These are phyloP conservation scores for Scaptomyza tumidula DNA, from an alignment of 2,888 invertebrate species.

Conservation along the genomic window DNA sequence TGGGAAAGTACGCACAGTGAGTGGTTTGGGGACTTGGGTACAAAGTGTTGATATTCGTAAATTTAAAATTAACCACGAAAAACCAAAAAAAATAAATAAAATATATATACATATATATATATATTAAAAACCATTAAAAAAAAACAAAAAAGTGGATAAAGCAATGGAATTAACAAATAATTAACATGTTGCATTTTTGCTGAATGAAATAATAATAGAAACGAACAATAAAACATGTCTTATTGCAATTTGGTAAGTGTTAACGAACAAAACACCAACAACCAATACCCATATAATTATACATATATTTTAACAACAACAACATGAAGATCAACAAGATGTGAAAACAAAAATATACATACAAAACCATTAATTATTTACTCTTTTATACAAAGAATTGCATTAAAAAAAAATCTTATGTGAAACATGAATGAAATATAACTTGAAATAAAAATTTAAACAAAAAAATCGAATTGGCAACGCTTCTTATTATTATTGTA, in stretches of 20 bases:
- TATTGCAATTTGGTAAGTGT: conserved; percentile 71
- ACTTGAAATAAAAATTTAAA: conserved; percentile 78
- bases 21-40: conserved; percentile 34
- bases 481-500: conserved; percentile 19
- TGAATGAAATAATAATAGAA: conserved; percentile 50
- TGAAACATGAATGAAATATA: conserved; percentile 83
- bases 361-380: conserved; percentile 77
- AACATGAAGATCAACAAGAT: conserved; percentile 62
- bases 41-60: conserved; percentile 62
- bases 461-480: conserved; percentile 62
- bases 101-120: conserved; percentile 16
- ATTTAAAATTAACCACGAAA: conserved; percentile 54
- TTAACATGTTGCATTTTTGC: conserved; percentile 77
- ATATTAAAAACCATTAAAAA: conserved; percentile 15
- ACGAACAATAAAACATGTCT: conserved; percentile 46
- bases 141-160: conserved; percentile 49
- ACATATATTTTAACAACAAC: conserved; percentile 68
- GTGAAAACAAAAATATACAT: conserved; percentile 70
- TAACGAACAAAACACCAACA: conserved; percentile 49
- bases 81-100: conserved; percentile 20
- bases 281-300: conserved; percentile 46
- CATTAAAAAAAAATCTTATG: conserved; percentile 74
- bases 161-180: conserved; percentile 72
- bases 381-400: conserved; percentile 82
- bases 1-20: conserved; percentile 1